phyloP scores from a whole-genome alignment of 2,888 invertebrate genomes.

The Phortica magna region DNA sequence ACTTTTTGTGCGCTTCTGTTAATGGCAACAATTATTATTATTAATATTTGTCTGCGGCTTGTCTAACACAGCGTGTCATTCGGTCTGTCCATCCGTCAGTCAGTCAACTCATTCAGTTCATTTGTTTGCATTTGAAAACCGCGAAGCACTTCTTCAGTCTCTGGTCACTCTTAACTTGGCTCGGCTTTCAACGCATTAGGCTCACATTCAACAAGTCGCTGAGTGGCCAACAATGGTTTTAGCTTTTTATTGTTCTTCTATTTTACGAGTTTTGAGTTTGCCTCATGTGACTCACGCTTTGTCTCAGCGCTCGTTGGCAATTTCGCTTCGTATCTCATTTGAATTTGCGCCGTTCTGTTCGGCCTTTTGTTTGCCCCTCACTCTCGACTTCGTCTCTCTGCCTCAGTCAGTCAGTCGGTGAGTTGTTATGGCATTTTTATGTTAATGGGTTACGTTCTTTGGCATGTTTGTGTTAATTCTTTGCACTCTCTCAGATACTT shows the following conservation, averaged over 20 bases:
- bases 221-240: too few species aligned
- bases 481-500: slow-evolving; percentile 27
- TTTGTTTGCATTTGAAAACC: too few species aligned
- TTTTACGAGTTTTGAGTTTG: too few species aligned
- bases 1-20: not conserved
- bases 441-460: slow-evolving; percentile 52
- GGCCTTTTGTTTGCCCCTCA: not conserved
- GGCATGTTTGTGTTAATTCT: slow-evolving; percentile 61
- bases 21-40: slow-evolving; percentile 18
- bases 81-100: not conserved
- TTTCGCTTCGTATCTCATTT: too few species aligned
- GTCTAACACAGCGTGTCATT: not conserved
- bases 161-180: not conserved
- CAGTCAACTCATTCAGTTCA: too few species aligned
- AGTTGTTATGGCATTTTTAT: slow-evolving; percentile 42
- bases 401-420: slow-evolving; percentile 46
- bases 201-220: not conserved
- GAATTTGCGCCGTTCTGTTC: not conserved
- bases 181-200: not conserved
- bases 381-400: not conserved
- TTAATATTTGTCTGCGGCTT: slow-evolving; percentile 25
- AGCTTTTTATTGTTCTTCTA: too few species aligned
- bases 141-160: too few species aligned
- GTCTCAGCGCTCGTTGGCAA: too few species aligned
- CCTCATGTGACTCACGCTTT: too few species aligned